phyloP scores from a whole-genome alignment of 2,113 vertebrate genomes.

The Ciconia maguari region DNA sequence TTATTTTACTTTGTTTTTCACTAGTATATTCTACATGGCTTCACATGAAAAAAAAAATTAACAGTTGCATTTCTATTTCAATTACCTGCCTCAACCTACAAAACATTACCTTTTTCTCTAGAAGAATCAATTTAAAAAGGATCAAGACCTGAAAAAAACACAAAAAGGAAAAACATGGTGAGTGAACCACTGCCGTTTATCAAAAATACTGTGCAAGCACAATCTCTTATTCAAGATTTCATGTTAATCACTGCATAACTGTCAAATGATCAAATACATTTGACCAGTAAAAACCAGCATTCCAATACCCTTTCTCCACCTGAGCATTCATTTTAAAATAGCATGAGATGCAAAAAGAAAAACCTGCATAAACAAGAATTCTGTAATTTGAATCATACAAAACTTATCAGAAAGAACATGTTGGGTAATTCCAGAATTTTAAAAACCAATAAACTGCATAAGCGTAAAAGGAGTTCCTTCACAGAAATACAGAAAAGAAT shows the following conservation, averaged over 20 bases:
- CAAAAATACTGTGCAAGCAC: background rate
- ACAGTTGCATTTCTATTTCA: background rate
- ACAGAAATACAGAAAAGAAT: background rate
- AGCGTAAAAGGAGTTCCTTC: background rate
- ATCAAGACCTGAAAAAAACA: conserved; percentile 84
- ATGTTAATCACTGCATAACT: background rate
- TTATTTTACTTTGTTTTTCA: background rate
- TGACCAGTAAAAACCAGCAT: background rate
- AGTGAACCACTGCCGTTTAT: background rate
- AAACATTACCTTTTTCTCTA: conserved; percentile 92
- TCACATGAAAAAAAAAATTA: background rate
- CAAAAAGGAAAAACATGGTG: background rate
- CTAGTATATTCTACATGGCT: background rate
- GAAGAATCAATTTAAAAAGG: conserved; percentile 95
- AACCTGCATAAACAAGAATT: background rate
- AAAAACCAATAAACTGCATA: background rate
- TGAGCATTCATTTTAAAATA: background rate
- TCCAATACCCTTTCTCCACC: background rate
- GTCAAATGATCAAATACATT: background rate
- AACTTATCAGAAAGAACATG: background rate
- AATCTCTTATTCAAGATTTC: background rate
- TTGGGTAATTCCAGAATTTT: background rate
- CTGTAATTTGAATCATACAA: background rate
- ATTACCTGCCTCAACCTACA: background rate
- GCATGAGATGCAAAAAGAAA: background rate